Evolutionary conservation across 1,140 invertebrate genomes (phyloP).

Genomic region (Akabosia matsudoensis): DNA sequence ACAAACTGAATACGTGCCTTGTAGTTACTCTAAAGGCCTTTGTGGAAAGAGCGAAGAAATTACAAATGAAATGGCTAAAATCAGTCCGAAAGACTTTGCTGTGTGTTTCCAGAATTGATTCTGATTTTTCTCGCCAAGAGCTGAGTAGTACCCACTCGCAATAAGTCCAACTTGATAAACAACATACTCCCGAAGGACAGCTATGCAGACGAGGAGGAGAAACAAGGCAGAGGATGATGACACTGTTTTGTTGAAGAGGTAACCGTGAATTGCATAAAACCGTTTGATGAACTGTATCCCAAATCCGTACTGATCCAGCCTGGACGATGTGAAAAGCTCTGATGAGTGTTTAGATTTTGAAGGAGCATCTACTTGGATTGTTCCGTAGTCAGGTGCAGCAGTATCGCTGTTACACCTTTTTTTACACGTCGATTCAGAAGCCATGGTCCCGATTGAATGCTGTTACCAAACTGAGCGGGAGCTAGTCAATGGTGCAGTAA

Average conservation of each 20-base stretch:
- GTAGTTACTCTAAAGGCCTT: neutral
- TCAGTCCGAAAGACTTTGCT: conserved; percentile 51
- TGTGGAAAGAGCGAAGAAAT: conserved; percentile 42
- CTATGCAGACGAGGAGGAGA: conserved; percentile 50
- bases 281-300: conserved; percentile 51
- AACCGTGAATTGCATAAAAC: conserved; percentile 49
- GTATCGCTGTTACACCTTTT: too few species aligned
- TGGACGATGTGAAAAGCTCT: too few species aligned
- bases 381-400: too few species aligned
- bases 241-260: conserved; percentile 51
- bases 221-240: conserved; percentile 50
- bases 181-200: conserved; percentile 54
- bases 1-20: conserved; percentile 22
- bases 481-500: too few species aligned
- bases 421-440: too few species aligned
- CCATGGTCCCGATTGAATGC: too few species aligned
- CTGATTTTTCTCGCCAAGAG: conserved; percentile 55
- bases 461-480: too few species aligned
- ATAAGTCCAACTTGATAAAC: conserved; percentile 58
- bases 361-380: too few species aligned
- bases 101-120: conserved; percentile 53
- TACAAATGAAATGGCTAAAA: conserved; percentile 56
- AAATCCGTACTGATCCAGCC: conserved; percentile 47
- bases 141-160: conserved; percentile 57
- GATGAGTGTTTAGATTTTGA: too few species aligned